Conservation (phyloP, 1,140 invertebrate species). For the Laupala kohalensis region DNA sequence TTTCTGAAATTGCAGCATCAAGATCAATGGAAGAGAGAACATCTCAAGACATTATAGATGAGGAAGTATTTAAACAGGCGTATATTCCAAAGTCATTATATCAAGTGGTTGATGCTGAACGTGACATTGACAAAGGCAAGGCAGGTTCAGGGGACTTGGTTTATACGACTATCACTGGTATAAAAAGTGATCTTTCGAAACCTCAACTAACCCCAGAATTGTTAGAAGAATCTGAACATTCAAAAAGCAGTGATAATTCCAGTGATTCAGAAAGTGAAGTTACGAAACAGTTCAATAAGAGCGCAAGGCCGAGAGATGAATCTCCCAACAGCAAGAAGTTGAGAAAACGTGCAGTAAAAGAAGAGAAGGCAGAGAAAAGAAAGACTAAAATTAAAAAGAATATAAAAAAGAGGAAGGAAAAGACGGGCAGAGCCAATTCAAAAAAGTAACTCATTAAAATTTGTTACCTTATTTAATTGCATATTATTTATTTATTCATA, state of each 20-base stretch:
- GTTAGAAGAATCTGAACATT: conserved; percentile 29
- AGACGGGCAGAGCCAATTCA: too few relatives aligned
- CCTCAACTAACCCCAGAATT: conserved; percentile 37
- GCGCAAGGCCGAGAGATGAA: conserved; percentile 69
- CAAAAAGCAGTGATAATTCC: conserved; percentile 32
- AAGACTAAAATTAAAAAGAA: conserved; percentile 92
- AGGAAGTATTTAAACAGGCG: conserved; percentile 85
- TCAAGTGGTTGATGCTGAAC: conserved; percentile 82
- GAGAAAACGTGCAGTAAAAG: conserved; percentile 72
- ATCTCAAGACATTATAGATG: conserved; percentile 59
- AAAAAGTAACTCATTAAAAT: too few relatives aligned
- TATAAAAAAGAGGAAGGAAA: conserved; percentile 82
- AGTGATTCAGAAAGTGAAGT: conserved; percentile 30
- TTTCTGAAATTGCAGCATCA: conserved; percentile 50
- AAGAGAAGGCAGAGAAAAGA: conserved; percentile 79
- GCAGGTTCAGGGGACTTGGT: conserved; percentile 57
- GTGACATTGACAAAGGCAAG: conserved; percentile 71
- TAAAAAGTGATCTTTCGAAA: conserved; percentile 66
- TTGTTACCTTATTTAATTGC: too few relatives aligned
- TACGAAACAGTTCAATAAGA: conserved; percentile 50
- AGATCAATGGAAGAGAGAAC: conserved; percentile 44
- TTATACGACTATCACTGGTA: conserved; percentile 57
- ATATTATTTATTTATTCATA: too few relatives aligned
- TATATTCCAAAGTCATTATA: conserved; percentile 91
- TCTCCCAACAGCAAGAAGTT: conserved; percentile 67